These are phyloP conservation scores for Globodera ellingtonae DNA, from an alignment of 1,140 invertebrate species.

Conservation along the genomic window DNA sequence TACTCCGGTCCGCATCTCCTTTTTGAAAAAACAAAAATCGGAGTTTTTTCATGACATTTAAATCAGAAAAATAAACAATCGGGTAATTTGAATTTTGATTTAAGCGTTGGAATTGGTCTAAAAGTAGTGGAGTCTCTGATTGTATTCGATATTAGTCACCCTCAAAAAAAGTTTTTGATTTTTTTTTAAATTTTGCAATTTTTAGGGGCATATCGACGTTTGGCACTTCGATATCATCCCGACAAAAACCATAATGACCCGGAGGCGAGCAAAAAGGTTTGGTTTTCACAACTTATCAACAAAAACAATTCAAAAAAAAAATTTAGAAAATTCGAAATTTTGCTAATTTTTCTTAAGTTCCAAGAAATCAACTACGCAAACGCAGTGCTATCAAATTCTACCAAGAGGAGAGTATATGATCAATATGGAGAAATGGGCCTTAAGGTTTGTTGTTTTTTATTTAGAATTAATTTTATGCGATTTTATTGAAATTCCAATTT, in stretches of 20 bases:
- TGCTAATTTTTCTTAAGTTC: conserved; percentile 62
- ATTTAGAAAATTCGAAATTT: background rate
- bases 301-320: no score
- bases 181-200: background rate
- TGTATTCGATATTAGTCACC: no score
- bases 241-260: conserved; percentile 80
- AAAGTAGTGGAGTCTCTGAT: background rate
- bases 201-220: conserved; percentile 82
- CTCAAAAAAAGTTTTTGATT: background rate
- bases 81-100: background rate
- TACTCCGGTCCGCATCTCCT: no score
- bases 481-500: no score
- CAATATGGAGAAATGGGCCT: conserved; percentile 69
- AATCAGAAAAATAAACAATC: no score
- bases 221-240: conserved; percentile 92
- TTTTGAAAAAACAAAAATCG: no score
- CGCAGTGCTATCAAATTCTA: conserved; percentile 67
- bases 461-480: no score
- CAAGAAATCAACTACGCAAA: conserved; percentile 69
- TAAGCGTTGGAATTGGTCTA: background rate
- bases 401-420: conserved; percentile 68
- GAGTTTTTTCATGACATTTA: no score
- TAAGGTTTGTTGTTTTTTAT: conserved; percentile 47
- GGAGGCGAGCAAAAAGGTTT: conserved; percentile 42
- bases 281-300: no score